These are phyloP conservation scores for Eustalomyia histrio DNA, from an alignment of 2,888 invertebrate species.

Conservation along the genomic window DNA sequence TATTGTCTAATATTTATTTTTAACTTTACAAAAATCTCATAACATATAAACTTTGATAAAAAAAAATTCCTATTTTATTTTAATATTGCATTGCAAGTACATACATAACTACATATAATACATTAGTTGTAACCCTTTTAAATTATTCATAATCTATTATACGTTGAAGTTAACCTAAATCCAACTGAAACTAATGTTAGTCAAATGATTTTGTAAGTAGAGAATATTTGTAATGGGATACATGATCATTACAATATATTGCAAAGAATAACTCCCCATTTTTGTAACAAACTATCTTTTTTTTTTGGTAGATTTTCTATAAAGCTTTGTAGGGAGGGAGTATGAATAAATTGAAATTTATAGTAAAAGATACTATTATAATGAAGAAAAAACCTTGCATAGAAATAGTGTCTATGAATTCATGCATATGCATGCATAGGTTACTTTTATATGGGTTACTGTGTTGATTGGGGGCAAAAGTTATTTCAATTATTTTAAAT, in stretches of 20 bases:
- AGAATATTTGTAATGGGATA: conserved; percentile 34
- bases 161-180: conserved; percentile 59
- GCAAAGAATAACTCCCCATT: not conserved
- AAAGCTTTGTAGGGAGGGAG: not conserved
- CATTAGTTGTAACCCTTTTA: conserved; percentile 49
- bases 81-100: conserved; percentile 52
- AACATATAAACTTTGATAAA: too few relatives aligned
- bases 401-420: conserved; percentile 48
- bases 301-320: not conserved
- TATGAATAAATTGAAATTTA: conserved; percentile 44
- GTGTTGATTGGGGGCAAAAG: conserved; percentile 3
- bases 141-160: conserved; percentile 62
- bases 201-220: conserved; percentile 38
- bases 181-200: conserved; percentile 23
- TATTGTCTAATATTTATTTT: not conserved
- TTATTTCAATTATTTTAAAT: too few relatives aligned
- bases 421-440: conserved; percentile 41
- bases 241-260: not conserved
- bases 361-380: conserved; percentile 40
- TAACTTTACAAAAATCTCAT: not conserved
- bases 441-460: conserved; percentile 41
- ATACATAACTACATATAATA: conserved; percentile 47
- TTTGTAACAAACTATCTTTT: not conserved
- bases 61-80: conserved; percentile 27
- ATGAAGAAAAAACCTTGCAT: conserved; percentile 34